Evolutionary conservation across 2,888 invertebrate genomes (phyloP), one percentile per base, ranked within the genome.

Genomic region (Dynastes hyllus): DNA sequence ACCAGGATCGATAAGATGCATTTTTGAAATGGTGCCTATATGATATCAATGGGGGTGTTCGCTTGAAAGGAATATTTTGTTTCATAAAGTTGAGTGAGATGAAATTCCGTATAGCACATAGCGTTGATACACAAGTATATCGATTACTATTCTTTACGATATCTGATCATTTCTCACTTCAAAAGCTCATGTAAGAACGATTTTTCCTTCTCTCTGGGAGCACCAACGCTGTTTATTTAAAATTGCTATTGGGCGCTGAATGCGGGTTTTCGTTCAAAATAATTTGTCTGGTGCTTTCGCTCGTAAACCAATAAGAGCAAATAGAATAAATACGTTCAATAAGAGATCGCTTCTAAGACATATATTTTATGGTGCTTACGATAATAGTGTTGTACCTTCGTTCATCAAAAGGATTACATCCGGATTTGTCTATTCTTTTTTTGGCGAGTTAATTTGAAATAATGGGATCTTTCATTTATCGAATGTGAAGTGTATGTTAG

Each of bases 141-240:
- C 69, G 51, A 69, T 69, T 69, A 69, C 51, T 29, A 32, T 66
- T 69, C 50, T 32, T 51, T 69, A 51, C n/a, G 50, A 29, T 51
- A 69, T 50, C 69, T 69, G 69, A 69, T 66, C 66, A 66, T 66
- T 66, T 51, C 29, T 69, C 69, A 16, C 51, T 29, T 22, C 29
- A 27, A 51, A 69, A 51, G 69, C 51, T 51, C 50, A 29, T 2
- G 51, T 69, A 51, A 40, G 40, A n/a, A 51, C 69, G 51, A 69
- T 69, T 69, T 50, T 69, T 51, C 69, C 11, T 11, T 51, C 63
- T 63, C 29, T 32, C 13, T 2, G 29, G 6, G 29, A 51, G 13
- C 40, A 29, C 50, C 13, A 11, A 40, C 2, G 11, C 13, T 51
- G 27, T 69, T 69, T 69, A 69, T 69, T 69, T 50, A 69, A 13